Percentiles rank a stretch among this genome's conserved stretches.
Evolutionary conservation across 2,888 invertebrate species (phyloP).

Genomic region (Cerastoderma edule): DNA sequence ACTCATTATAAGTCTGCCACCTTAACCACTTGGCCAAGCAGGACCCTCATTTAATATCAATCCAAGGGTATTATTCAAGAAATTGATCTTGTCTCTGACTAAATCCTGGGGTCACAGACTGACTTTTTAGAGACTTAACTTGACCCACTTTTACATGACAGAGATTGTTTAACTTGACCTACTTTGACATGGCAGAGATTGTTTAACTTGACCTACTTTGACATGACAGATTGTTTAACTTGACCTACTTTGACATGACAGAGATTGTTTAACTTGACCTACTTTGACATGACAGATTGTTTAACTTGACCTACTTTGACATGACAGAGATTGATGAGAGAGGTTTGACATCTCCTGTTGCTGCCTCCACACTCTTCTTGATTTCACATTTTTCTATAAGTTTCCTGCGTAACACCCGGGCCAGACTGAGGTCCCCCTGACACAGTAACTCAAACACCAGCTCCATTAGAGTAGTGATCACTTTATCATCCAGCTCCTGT

Average conservation of each 20-base stretch:
- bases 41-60: too few relatives aligned
- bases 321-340: conserved; percentile 67
- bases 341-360: conserved; percentile 55
- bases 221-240: not conserved
- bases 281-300: too few relatives aligned
- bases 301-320: conserved; percentile 57
- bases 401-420: conserved; percentile 92
- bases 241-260: not conserved
- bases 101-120: too few relatives aligned
- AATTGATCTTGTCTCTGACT: too few relatives aligned
- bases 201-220: too few relatives aligned
- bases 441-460: conserved; percentile 97
- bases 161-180: not conserved
- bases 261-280: too few relatives aligned
- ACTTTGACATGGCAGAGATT: not conserved
- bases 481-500: conserved; percentile 91
- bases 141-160: too few relatives aligned
- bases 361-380: conserved; percentile 78
- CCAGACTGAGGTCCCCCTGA: conserved; percentile 95
- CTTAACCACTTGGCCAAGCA: too few relatives aligned
- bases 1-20: too few relatives aligned
- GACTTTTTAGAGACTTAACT: too few relatives aligned
- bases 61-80: too few relatives aligned
- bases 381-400: conserved; percentile 92
- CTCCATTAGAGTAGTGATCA: conserved; percentile 93